These are phyloP conservation scores for Masticophis lateralis DNA, from an alignment of 2,797 vertebrate species.

Conservation along the genomic window DNA sequence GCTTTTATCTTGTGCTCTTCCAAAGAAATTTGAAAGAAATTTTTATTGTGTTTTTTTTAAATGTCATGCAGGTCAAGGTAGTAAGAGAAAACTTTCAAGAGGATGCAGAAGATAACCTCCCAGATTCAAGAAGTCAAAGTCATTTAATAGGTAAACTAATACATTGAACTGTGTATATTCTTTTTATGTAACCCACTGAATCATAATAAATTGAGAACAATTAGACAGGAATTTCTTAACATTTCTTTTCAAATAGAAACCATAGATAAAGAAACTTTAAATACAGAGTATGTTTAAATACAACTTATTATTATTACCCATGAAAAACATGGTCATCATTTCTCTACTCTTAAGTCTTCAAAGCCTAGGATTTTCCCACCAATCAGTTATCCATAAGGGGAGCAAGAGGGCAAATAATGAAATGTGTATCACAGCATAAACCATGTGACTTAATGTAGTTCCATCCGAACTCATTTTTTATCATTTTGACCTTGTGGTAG, in stretches of 20 bases:
- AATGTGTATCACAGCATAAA: neutral
- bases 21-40: conserved; percentile 46
- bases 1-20: neutral
- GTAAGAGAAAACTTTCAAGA: conserved; percentile 77
- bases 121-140: conserved; percentile 80
- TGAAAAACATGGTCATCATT: neutral
- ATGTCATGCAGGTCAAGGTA: conserved; percentile 72
- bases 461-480: neutral
- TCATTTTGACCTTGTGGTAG: neutral
- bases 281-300: neutral
- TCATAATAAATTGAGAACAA: neutral
- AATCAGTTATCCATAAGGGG: neutral
- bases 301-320: neutral
- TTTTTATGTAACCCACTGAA: neutral
- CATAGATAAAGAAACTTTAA: neutral
- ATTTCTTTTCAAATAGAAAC: neutral
- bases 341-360: neutral
- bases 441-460: neutral
- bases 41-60: conserved; percentile 48
- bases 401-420: neutral
- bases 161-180: neutral
- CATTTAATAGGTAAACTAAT: conserved; percentile 79
- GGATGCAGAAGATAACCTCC: conserved; percentile 74
- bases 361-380: neutral
- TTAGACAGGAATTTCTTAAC: neutral